These are phyloP conservation scores for Chaetorhynchus papuensis DNA, from an alignment of 2,113 vertebrate species.

Conservation along the genomic window DNA sequence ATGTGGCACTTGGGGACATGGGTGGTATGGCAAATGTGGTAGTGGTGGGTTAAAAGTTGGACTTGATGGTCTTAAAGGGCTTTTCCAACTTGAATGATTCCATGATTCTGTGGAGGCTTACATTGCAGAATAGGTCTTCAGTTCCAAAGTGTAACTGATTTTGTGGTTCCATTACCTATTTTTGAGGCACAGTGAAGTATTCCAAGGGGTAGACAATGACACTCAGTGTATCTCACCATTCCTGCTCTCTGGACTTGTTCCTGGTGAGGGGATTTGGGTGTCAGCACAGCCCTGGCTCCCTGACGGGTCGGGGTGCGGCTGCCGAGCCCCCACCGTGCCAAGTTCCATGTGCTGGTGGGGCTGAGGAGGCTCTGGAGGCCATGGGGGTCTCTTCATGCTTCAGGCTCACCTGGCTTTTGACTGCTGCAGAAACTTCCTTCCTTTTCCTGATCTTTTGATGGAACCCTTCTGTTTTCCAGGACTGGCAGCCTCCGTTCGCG, in stretches of 20 bases:
- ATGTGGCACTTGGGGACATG: neutral
- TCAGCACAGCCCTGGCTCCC: neutral
- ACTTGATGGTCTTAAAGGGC: neutral
- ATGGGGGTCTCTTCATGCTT: fast-evolving
- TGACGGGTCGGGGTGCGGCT: fast-evolving
- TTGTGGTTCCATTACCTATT: neutral
- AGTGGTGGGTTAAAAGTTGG: neutral
- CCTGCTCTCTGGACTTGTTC: neutral
- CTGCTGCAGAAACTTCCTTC: neutral
- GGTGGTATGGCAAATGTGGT: neutral
- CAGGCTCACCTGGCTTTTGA: neutral
- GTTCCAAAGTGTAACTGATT: neutral
- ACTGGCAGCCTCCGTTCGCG: constrained; percentile 97
- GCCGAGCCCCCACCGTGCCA: fast-evolving
- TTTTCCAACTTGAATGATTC: neutral
- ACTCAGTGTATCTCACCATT: fast-evolving
- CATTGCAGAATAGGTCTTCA: neutral
- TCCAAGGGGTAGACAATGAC: fast-evolving
- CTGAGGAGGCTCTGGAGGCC: neutral
- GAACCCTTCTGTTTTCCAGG: constrained; percentile 67
- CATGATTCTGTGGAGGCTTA: neutral
- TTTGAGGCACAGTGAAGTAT: neutral
- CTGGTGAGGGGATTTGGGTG: fast-evolving
- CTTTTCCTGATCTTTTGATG: constrained; percentile 25
- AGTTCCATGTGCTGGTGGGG: neutral